These are phyloP conservation scores for Romanogobio albipinnatus DNA, from an alignment of 2,113 vertebrate genomes.

Conservation along the genomic window DNA sequence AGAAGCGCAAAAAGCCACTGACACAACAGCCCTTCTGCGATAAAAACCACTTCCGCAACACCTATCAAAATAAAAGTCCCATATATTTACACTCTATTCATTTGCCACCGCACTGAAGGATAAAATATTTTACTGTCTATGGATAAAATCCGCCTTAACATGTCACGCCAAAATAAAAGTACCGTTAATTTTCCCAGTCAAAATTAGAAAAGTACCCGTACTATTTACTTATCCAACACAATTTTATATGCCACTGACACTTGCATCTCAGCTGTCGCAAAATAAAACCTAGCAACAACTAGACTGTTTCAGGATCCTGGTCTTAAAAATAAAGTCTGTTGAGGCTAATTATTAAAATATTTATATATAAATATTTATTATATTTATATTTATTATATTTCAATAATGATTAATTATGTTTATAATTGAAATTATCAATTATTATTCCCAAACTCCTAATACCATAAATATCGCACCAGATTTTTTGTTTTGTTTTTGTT, in stretches of 20 bases:
- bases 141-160: background rate
- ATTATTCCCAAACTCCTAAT: background rate
- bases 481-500: too few relatives aligned
- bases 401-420: background rate
- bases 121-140: too few relatives aligned
- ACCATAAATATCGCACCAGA: background rate
- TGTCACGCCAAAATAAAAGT: background rate
- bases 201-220: background rate
- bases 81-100: too few relatives aligned
- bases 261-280: background rate
- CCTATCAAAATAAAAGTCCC: slow-evolving; percentile 27
- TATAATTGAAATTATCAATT: background rate
- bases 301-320: background rate
- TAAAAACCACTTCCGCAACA: background rate
- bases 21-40: background rate
- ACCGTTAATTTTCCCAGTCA: background rate
- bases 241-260: background rate
- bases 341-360: background rate
- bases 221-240: background rate
- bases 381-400: too few relatives aligned
- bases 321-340: background rate
- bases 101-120: background rate
- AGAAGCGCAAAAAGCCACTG: slow-evolving; percentile 6
- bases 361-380: too few relatives aligned
- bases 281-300: too few relatives aligned